phyloP scores from a whole-genome alignment of 2,888 invertebrate genomes.

The Macrosoma leucophasiata region DNA sequence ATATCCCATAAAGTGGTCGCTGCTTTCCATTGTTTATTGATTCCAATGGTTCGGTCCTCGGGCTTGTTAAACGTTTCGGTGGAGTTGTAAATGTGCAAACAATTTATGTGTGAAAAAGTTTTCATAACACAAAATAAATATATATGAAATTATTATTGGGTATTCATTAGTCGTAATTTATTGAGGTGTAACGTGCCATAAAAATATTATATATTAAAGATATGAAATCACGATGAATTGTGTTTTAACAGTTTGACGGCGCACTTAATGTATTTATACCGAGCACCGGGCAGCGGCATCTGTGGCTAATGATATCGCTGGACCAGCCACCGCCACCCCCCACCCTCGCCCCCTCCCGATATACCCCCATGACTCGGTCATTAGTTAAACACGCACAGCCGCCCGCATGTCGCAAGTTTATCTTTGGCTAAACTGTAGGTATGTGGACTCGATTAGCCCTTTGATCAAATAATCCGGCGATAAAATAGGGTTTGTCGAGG shows the following conservation, averaged over 20 bases:
- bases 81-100: no score
- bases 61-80: constrained; percentile 43
- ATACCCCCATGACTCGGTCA: constrained; percentile 68
- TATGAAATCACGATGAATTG: constrained; percentile 44
- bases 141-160: no score
- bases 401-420: constrained; percentile 76
- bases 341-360: constrained; percentile 22
- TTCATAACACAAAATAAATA: neutral
- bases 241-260: constrained; percentile 70
- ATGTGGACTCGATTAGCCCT: constrained; percentile 74
- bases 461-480: constrained; percentile 73
- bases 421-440: constrained; percentile 72
- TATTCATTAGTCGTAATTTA: no score
- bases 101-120: constrained; percentile 15
- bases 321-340: constrained; percentile 38
- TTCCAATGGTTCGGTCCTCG: constrained; percentile 45
- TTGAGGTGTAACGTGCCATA: no score
- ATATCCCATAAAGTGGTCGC: constrained; percentile 65
- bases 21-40: constrained; percentile 72
- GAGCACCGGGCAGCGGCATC: constrained; percentile 66
- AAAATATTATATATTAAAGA: constrained; percentile 30
- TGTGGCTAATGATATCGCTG: constrained; percentile 74
- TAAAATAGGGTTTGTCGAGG: constrained; percentile 64
- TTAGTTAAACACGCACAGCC: constrained; percentile 75
- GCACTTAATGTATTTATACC: constrained; percentile 73